Percentiles rank a stretch among this genome's conserved stretches.
Evolutionary conservation across 1,140 invertebrate genomes (phyloP).

Genomic region (Panagrolaimus sp.): DNA sequence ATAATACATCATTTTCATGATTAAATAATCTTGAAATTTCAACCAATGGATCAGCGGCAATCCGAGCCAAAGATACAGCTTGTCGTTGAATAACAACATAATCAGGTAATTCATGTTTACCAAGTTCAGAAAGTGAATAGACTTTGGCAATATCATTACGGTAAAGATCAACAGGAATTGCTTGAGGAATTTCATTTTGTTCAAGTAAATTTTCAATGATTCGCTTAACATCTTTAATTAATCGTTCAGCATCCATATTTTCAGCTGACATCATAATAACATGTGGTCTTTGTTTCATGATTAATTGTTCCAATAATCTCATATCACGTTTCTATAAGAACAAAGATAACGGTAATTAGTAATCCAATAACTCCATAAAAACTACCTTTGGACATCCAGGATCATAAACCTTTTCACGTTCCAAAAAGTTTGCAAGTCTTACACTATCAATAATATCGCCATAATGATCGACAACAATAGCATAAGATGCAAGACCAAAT

Average conservation of each 20-base stretch:
- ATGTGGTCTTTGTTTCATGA: constrained; percentile 84
- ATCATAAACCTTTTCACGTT: constrained; percentile 72
- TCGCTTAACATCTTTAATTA: constrained; percentile 43
- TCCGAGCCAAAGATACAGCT: constrained; percentile 79
- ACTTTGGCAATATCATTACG: constrained; percentile 48
- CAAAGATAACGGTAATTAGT: constrained; percentile 20
- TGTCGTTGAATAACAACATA: constrained; percentile 52
- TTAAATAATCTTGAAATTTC: constrained; percentile 93
- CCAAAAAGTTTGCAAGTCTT: constrained; percentile 76
- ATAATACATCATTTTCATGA: constrained; percentile 87
- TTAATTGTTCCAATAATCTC: constrained; percentile 75
- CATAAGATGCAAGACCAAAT: constrained; percentile 79
- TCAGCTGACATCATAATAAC: constrained; percentile 83
- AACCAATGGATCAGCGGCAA: constrained; percentile 87
- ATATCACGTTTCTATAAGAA: constrained; percentile 70
- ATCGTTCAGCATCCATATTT: constrained; percentile 63
- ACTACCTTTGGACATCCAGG: constrained; percentile 60
- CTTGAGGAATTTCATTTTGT: constrained; percentile 21
- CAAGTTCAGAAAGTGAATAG: constrained; percentile 41
- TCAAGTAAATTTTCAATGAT: constrained; percentile 32
- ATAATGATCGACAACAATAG: constrained; percentile 71
- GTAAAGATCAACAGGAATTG: constrained; percentile 45
- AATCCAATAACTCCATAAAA: neutral
- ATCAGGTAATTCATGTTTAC: constrained; percentile 50
- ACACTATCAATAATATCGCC: constrained; percentile 78